phyloP scores from a whole-genome alignment of 92 coral and sea anemone genomes.

The Isaurus tuberculatus region DNA sequence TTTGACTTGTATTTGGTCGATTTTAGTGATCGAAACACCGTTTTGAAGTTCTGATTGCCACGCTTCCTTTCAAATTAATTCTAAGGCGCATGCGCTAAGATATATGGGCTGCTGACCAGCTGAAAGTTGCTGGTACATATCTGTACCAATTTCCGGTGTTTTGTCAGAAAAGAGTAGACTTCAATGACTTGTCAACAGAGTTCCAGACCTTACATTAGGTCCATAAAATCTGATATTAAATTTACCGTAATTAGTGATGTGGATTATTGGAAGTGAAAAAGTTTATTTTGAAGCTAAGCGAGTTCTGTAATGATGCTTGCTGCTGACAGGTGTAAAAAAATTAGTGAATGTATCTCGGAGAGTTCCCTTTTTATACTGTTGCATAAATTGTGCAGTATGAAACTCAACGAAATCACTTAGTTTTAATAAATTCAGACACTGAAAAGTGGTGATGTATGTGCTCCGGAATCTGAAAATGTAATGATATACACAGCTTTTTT shows the following conservation, averaged over 20 bases:
- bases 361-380: background rate
- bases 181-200: no score
- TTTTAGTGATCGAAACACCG: constrained; percentile 20
- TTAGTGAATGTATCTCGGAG: background rate
- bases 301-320: background rate
- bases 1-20: constrained; percentile 29
- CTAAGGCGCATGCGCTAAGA: constrained; percentile 9
- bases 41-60: constrained; percentile 14
- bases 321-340: background rate
- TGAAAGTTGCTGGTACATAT: constrained; percentile 13
- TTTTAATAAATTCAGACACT: no score
- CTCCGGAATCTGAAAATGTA: no score
- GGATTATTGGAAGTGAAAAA: background rate
- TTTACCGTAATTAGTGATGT: background rate
- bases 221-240: no score
- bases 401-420: no score
- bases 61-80: background rate
- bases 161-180: constrained; percentile 7
- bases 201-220: no score
- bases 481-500: no score
- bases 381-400: no score
- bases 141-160: constrained; percentile 14
- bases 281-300: background rate
- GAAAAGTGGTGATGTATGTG: no score
- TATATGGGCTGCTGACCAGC: constrained; percentile 11